Evolutionary conservation across 2,888 invertebrate genomes (phyloP), one percentile per base, ranked within the genome.

Genomic region (Drosophila quinaria): DNA sequence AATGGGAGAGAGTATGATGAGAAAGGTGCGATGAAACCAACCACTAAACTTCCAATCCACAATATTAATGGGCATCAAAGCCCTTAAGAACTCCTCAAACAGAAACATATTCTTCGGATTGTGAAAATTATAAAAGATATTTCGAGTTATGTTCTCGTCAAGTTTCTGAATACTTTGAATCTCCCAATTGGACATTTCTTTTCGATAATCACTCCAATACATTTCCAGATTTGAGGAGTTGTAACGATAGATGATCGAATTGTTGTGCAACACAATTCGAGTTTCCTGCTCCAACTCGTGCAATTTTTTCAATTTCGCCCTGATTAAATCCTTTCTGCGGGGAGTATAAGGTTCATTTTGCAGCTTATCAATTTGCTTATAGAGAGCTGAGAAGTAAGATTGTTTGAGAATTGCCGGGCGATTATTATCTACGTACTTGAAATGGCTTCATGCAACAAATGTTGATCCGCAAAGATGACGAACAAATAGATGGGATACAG

Each of bases 51-150:
- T n/a, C 79, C 90, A 91, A 1, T 76, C 69, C 0, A 29, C 37
- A 0, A 4, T 0, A 11, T 77, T 51, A 9, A 91, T 67, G 6
- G 90, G 90, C 22, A 71, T 77, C 0, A 91, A 25, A 0, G 78
- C 37, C 3, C 73, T n/a, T 0, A 64, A 4, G 8, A 90, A 74
- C 19, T 91, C 91, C 3, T 25, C 13, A 0, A 74, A 52, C 0
- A 87, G 64, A 15, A 64, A 25, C 3, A 68, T 25, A 19, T 83
- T 83, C 15, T 33, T 65, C 0, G 84, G 73, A 41, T 89, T 89
- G 0, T 33, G 6, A 0, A 22, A 1, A 50, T 68, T 54, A 25
- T 82, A 44, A 0, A 86, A n/a, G 1, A 47, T 44, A 3, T 56
- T 31, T 0, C 72, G 76, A 4, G 59, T 70, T 1, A 35, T 25